Conservation (phyloP, 1,140 invertebrate genomes). For the Drosophila gunungcola region DNA sequence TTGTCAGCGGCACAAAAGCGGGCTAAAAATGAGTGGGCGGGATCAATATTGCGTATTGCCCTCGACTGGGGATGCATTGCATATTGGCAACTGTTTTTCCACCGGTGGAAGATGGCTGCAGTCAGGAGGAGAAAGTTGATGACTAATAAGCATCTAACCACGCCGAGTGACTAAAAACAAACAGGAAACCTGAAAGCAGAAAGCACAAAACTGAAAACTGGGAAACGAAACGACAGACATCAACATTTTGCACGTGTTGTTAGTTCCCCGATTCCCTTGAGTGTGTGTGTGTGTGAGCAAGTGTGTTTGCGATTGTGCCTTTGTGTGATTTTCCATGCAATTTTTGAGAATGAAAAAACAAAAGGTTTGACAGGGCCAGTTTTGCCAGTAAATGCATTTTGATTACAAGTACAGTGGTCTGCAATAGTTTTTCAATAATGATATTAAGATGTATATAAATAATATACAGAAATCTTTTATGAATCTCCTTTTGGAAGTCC, state of each 20-base stretch:
- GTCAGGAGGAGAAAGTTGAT: constrained; percentile 23
- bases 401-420: constrained; percentile 62
- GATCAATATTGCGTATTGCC: constrained; percentile 39
- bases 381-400: constrained; percentile 71
- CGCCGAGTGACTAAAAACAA: constrained; percentile 52
- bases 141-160: constrained; percentile 74
- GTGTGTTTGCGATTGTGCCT: constrained; percentile 5
- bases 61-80: constrained; percentile 15
- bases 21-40: neutral
- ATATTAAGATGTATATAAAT: too few species aligned
- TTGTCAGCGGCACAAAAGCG: constrained; percentile 24
- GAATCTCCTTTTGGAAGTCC: too few species aligned
- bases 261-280: constrained; percentile 20
- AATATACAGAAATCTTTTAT: too few species aligned
- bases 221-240: constrained; percentile 31
- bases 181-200: constrained; percentile 25
- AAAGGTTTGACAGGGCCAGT: constrained; percentile 49
- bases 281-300: constrained; percentile 7
- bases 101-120: constrained; percentile 8
- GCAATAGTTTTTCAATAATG: too few species aligned
- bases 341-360: constrained; percentile 57
- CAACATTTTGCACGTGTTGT: constrained; percentile 60
- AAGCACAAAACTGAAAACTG: constrained; percentile 17
- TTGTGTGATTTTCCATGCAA: constrained; percentile 38
- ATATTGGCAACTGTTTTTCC: constrained; percentile 39